phyloP scores from a whole-genome alignment of 2,113 vertebrate genomes.

The Grammatotria lemairii region DNA sequence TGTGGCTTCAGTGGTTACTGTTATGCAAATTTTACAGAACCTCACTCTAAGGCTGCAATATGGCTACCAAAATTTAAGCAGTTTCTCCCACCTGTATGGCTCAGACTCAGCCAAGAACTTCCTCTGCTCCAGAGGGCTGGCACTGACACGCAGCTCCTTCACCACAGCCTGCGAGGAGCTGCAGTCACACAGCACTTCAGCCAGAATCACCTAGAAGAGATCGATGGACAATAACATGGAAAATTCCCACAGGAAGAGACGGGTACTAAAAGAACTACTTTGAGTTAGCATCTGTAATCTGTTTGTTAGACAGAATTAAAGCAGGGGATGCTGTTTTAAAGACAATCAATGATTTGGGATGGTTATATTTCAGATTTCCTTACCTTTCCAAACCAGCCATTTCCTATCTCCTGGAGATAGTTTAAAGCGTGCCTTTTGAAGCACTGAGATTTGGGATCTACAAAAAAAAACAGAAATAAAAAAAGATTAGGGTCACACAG shows the following conservation, averaged over 20 bases:
- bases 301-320: not conserved
- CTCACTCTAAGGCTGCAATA: not conserved
- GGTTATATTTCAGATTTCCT: not conserved
- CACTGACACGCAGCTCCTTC: constrained; percentile 84
- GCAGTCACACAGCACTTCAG: constrained; percentile 88
- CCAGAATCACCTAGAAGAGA: constrained; percentile 80
- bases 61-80: not conserved
- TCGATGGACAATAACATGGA: not conserved
- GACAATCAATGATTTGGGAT: not conserved
- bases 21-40: not conserved
- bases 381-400: constrained; percentile 93
- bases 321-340: not conserved
- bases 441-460: constrained; percentile 76
- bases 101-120: constrained; percentile 88
- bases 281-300: not conserved
- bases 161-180: constrained; percentile 87
- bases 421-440: constrained; percentile 86
- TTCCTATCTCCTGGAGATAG: constrained; percentile 90
- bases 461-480: not conserved
- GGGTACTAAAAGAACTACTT: not conserved
- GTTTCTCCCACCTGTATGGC: constrained; percentile 78
- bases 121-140: constrained; percentile 84
- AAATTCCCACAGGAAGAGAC: not conserved
- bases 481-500: not conserved
- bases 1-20: not conserved